Evolutionary conservation across 2,888 invertebrate species (phyloP).

Genomic region (Apantesis nais): DNA sequence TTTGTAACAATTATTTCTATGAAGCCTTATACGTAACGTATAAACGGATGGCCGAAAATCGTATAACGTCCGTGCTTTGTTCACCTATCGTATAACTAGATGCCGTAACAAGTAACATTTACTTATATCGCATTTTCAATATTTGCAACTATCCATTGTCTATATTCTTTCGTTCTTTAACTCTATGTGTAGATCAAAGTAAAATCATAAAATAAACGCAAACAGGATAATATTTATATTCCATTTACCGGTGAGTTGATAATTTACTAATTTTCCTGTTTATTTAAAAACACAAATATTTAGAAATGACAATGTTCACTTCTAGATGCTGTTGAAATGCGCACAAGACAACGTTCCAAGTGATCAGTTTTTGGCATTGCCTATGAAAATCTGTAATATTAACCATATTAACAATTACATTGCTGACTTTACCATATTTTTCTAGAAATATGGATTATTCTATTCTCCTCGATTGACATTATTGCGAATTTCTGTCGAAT

Average conservation of each 20-base stretch:
- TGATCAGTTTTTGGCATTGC: not conserved
- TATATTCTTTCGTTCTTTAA: slow-evolving; percentile 14
- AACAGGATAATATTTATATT: not conserved
- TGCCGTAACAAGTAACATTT: slow-evolving; percentile 61
- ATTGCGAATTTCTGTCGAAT: not conserved
- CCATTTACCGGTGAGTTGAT: not conserved
- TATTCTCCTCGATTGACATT: not conserved
- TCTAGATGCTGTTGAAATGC: not conserved
- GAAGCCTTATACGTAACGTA: slow-evolving; percentile 80
- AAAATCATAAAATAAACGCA: not conserved
- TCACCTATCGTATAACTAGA: slow-evolving; percentile 55
- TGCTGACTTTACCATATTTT: not conserved
- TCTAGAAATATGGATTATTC: not conserved
- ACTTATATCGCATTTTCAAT: slow-evolving; percentile 56
- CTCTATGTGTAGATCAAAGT: not conserved
- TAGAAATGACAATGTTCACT: not conserved
- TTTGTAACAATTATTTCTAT: slow-evolving; percentile 76
- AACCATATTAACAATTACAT: not conserved
- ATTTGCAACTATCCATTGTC: slow-evolving; percentile 12
- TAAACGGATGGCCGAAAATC: slow-evolving; percentile 81
- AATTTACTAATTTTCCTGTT: slow-evolving; percentile 1
- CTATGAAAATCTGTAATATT: not conserved
- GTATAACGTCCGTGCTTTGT: slow-evolving; percentile 79
- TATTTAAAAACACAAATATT: not conserved
- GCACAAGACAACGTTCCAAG: not conserved